Evolutionary conservation across 1,140 invertebrate genomes (phyloP).

Genomic region (Megalonaias nervosa): DNA sequence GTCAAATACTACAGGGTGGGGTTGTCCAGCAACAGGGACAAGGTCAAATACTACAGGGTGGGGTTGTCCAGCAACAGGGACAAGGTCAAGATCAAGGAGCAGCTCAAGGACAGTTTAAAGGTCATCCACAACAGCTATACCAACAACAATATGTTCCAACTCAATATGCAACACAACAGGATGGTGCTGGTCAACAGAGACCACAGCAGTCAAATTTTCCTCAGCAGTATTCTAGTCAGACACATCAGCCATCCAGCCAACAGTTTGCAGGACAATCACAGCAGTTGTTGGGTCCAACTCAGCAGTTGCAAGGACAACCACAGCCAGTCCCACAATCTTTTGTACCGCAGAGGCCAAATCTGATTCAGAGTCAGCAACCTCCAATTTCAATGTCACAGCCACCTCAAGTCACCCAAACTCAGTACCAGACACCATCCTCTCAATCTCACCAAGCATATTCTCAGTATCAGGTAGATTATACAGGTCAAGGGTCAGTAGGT

Average conservation of each 20-base stretch:
- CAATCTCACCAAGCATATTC: no score
- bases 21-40: neutral
- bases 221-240: conserved; percentile 15
- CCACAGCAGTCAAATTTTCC: conserved; percentile 13
- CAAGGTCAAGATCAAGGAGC: conserved; percentile 6
- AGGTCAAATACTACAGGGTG: neutral
- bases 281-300: conserved; percentile 8
- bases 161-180: neutral
- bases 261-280: conserved; percentile 17
- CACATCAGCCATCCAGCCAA: conserved; percentile 1
- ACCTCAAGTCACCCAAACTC: no score
- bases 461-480: conserved; percentile 1
- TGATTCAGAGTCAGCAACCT: no score
- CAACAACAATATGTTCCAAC: conserved; percentile 13
- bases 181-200: neutral
- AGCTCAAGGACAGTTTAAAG: conserved; percentile 14
- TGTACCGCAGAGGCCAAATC: no score
- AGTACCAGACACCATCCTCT: no score
- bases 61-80: neutral
- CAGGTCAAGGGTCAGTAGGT: conserved; percentile 7
- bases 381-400: no score
- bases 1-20: neutral
- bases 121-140: conserved; percentile 8
- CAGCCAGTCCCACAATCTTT: neutral
- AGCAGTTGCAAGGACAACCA: conserved; percentile 22